Conservation (phyloP, 2,888 invertebrate species). For the Litoditis marina region DNA sequence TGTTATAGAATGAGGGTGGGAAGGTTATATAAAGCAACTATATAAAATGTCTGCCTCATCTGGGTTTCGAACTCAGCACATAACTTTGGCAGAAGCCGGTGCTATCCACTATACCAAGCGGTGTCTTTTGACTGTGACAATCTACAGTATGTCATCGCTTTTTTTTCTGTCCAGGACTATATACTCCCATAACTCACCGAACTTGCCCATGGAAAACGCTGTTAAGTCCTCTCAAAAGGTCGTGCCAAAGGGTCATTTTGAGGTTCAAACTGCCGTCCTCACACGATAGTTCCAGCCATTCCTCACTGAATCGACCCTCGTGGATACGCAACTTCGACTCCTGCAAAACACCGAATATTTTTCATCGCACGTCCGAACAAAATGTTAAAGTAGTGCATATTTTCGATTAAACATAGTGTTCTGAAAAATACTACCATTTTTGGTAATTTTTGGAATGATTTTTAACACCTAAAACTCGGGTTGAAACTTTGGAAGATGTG, state of each 20-base stretch:
- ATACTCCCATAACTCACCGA: neutral
- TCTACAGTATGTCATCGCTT: too few relatives aligned
- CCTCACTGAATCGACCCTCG: conserved; percentile 27
- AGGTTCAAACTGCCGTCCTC: conserved; percentile 31
- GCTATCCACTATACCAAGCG: too few relatives aligned
- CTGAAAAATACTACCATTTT: too few relatives aligned
- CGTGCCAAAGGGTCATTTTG: conserved; percentile 49
- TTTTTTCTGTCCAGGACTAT: neutral
- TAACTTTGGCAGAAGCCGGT: too few relatives aligned
- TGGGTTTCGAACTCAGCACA: too few relatives aligned
- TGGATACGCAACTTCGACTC: conserved; percentile 22
- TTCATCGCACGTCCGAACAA: neutral
- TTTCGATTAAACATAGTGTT: neutral
- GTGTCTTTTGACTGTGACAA: too few relatives aligned
- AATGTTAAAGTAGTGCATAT: neutral
- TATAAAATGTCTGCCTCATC: too few relatives aligned
- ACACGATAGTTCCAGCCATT: conserved; percentile 47
- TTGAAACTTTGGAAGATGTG: too few relatives aligned
- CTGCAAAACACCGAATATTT: conserved; percentile 9
- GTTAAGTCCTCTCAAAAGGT: conserved; percentile 43
- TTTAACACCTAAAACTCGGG: too few relatives aligned
- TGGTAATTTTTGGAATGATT: too few relatives aligned
- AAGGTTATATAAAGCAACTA: too few relatives aligned
- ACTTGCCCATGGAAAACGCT: conserved; percentile 50
- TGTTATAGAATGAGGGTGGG: too few relatives aligned